Conservation (phyloP, 1,140 invertebrate genomes). For the Phocides pigmalion region DNA sequence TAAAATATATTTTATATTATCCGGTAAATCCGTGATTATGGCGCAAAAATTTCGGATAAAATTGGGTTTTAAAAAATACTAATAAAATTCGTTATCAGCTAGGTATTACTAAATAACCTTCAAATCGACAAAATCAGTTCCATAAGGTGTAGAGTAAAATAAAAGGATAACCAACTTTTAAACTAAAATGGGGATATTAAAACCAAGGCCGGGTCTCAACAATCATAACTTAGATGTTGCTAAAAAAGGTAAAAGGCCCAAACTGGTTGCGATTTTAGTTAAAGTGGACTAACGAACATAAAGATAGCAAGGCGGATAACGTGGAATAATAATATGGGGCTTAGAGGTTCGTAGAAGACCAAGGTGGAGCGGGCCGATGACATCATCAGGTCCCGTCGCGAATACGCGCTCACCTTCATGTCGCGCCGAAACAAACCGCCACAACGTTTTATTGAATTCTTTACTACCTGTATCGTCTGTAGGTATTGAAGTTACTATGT, state of each 20-base stretch:
- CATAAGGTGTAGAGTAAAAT: not conserved
- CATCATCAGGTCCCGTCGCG: slow-evolving; percentile 59
- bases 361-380: slow-evolving; percentile 64
- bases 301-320: slow-evolving; percentile 55
- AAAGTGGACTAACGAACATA: slow-evolving; percentile 51
- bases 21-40: no score
- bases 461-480: not conserved
- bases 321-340: slow-evolving; percentile 67
- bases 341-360: slow-evolving; percentile 75
- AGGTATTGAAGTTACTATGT: not conserved
- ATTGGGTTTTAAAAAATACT: no score
- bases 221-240: slow-evolving; percentile 25
- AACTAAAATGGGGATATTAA: slow-evolving; percentile 7
- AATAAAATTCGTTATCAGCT: no score
- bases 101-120: no score
- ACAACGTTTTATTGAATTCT: slow-evolving; percentile 32
- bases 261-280: slow-evolving; percentile 62
- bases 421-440: slow-evolving; percentile 25
- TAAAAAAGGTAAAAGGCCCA: slow-evolving; percentile 54
- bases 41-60: no score
- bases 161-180: not conserved
- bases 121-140: not conserved
- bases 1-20: no score
- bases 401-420: slow-evolving; percentile 60
- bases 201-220: not conserved